Percentiles rank a stretch among this genome's conserved stretches.
Conservation (phyloP, 1,140 invertebrate genomes). For the Holotrichia oblita region DNA sequence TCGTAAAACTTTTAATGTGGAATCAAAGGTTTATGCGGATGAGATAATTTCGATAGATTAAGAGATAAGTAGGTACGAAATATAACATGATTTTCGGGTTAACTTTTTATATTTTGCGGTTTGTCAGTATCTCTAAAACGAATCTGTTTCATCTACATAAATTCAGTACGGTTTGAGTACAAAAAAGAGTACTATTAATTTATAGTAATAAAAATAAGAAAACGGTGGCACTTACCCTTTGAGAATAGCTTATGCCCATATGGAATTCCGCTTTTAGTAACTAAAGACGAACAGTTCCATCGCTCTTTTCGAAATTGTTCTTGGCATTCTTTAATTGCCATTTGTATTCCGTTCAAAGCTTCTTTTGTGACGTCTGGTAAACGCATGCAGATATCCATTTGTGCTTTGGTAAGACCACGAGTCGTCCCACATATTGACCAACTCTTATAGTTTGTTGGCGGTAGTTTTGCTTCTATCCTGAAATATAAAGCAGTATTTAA, state of each 20-base stretch:
- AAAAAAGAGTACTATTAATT: neutral
- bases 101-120: neutral
- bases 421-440: constrained; percentile 79
- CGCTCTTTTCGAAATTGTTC: constrained; percentile 87
- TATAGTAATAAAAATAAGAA: neutral
- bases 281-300: constrained; percentile 89
- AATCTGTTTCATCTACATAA: too few species aligned
- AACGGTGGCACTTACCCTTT: constrained; percentile 71
- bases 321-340: constrained; percentile 86
- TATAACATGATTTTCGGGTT: too few species aligned
- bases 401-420: constrained; percentile 80
- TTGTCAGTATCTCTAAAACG: constrained; percentile 6
- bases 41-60: neutral
- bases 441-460: neutral
- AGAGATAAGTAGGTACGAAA: neutral
- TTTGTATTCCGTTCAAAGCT: constrained; percentile 81
- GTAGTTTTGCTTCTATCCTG: neutral
- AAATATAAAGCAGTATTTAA: neutral
- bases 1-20: constrained; percentile 16
- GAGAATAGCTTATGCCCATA: constrained; percentile 81
- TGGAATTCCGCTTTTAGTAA: constrained; percentile 76
- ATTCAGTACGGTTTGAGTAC: too few species aligned
- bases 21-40: neutral
- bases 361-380: constrained; percentile 83
- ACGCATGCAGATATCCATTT: constrained; percentile 80